Conservation (phyloP, 2,888 invertebrate genomes). For the Phytoseiulus persimilis region DNA sequence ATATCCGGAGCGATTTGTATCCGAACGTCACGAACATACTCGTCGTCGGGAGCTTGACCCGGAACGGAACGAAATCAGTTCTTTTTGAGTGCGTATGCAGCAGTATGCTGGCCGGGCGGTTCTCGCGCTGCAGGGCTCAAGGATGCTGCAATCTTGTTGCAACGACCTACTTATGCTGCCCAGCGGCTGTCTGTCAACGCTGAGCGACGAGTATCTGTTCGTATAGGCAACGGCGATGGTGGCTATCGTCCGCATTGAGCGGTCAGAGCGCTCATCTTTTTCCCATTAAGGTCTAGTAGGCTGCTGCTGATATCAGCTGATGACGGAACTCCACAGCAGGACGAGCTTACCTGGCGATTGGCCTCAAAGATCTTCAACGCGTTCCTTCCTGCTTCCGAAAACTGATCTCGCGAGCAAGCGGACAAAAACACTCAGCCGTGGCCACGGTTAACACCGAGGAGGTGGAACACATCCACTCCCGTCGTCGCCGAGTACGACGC, state of each 20-base stretch:
- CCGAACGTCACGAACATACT: too few relatives aligned
- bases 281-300: conserved; percentile 5
- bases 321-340: not conserved
- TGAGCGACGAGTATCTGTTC: not conserved
- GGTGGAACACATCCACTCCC: too few relatives aligned
- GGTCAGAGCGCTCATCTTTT: not conserved
- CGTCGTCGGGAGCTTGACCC: too few relatives aligned
- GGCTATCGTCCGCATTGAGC: not conserved
- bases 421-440: not conserved
- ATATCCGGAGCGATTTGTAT: not conserved
- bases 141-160: not conserved
- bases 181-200: not conserved
- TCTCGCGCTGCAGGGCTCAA: not conserved
- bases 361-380: not conserved
- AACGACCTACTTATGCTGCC: not conserved
- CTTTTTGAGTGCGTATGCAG: too few relatives aligned
- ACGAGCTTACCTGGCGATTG: not conserved
- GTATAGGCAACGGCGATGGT: not conserved
- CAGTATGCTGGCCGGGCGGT: not conserved
- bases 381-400: not conserved
- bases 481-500: too few relatives aligned
- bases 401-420: not conserved
- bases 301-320: not conserved
- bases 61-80: too few relatives aligned
- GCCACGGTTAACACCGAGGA: not conserved